A percentile compares a stretch with the other conserved stretches of the same genome.
Conservation (phyloP, 92 coral and sea anemone genomes). For the Parazoanthus atlanticus region DNA sequence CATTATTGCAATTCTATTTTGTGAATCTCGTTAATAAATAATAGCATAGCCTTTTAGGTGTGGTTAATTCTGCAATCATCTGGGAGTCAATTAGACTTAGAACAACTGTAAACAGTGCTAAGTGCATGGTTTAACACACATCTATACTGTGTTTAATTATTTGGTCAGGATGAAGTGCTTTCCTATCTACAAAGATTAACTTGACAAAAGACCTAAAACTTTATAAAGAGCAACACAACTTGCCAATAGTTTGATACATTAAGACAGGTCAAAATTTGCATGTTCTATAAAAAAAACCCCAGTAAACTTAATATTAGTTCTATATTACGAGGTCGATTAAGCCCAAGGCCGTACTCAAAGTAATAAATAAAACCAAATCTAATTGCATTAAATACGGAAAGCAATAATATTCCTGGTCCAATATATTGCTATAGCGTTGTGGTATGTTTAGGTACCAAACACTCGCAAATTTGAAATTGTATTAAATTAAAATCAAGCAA, state of each 20-base stretch:
- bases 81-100: not conserved
- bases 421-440: not conserved
- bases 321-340: not conserved
- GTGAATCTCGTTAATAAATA: no score
- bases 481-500: not conserved
- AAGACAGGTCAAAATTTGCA: not conserved
- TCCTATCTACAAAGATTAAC: not conserved
- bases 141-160: no score
- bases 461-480: no score
- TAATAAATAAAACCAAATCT: not conserved
- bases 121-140: no score
- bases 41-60: not conserved
- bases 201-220: not conserved
- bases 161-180: no score
- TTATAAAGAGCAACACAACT: not conserved
- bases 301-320: no score
- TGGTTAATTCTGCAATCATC: not conserved
- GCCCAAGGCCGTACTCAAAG: no score
- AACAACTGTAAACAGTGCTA: not conserved
- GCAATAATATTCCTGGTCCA: not conserved
- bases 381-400: not conserved
- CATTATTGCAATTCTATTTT: not conserved
- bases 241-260: not conserved
- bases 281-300: not conserved
- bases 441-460: not conserved